Evolutionary conservation across 2,888 invertebrate species (phyloP).

Genomic region (Pyrocoelia pectoralis): DNA sequence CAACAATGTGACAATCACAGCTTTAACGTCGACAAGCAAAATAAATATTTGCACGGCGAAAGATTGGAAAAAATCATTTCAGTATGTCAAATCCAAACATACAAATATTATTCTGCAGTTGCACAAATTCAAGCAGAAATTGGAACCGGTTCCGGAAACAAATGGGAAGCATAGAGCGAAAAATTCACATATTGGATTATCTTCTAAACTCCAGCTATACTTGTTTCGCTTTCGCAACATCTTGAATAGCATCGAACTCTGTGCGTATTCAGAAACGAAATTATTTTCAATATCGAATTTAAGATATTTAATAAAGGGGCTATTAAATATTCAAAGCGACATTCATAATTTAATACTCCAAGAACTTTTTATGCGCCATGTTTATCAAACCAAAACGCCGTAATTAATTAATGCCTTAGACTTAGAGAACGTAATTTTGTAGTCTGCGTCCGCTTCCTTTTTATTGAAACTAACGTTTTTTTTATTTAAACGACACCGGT

Average conservation of each 20-base stretch:
- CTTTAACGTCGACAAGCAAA: conserved; percentile 26
- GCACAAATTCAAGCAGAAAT: conserved; percentile 43
- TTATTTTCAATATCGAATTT: conserved; percentile 9
- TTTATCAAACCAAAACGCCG: neutral
- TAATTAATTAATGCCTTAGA: neutral
- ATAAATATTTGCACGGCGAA: conserved; percentile 47
- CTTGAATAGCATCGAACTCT: conserved; percentile 11
- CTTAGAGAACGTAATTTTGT: neutral
- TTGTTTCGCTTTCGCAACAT: conserved; percentile 40
- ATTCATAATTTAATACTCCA: neutral
- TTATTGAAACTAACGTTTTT: no score
- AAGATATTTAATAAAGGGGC: neutral
- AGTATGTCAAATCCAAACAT: conserved; percentile 51
- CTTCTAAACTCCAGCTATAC: conserved; percentile 39
- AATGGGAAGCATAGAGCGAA: conserved; percentile 46
- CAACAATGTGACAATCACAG: conserved; percentile 28
- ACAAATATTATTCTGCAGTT: conserved; percentile 50
- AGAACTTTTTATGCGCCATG: neutral
- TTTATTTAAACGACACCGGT: no score
- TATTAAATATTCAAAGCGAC: conserved; percentile 1
- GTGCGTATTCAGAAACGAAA: conserved; percentile 13
- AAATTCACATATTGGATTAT: conserved; percentile 54
- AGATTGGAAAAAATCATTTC: conserved; percentile 48
- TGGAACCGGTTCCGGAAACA: conserved; percentile 45
- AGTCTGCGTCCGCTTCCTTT: no score